Conservation (phyloP, 2,797 vertebrate species). For the Pangasius mekongensis region DNA sequence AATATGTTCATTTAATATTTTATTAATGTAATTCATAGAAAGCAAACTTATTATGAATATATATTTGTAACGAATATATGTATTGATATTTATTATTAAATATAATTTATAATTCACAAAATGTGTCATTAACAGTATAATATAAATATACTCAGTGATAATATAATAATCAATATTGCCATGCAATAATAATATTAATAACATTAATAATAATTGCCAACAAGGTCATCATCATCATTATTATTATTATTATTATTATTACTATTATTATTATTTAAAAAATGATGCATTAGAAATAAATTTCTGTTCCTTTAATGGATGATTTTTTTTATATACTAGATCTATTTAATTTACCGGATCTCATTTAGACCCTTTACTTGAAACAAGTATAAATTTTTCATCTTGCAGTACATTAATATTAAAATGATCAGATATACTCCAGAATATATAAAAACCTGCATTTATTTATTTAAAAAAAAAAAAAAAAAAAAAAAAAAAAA, state of each 20-base stretch:
- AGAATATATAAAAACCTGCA: neutral
- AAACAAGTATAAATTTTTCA: neutral
- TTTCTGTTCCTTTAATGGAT: neutral
- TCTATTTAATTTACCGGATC: neutral
- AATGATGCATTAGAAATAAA: neutral
- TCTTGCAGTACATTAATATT: neutral
- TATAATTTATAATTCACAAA: neutral
- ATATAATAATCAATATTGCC: neutral
- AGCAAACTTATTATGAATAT: neutral
- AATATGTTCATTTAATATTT: neutral
- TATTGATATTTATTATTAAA: neutral
- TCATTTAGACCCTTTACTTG: neutral
- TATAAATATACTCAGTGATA: neutral
- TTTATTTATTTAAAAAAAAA: neutral
- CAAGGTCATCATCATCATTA: neutral
- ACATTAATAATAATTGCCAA: neutral
- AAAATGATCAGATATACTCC: neutral
- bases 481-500: neutral
- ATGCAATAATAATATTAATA: neutral
- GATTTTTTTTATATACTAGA: neutral
- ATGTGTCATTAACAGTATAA: neutral
- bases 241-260: neutral
- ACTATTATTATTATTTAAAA: neutral
- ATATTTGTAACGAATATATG: neutral
- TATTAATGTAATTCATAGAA: neutral